Base-by-base conservation (phyloP, 2,888 invertebrate genomes). In the Autographa pulchrina region DNA sequence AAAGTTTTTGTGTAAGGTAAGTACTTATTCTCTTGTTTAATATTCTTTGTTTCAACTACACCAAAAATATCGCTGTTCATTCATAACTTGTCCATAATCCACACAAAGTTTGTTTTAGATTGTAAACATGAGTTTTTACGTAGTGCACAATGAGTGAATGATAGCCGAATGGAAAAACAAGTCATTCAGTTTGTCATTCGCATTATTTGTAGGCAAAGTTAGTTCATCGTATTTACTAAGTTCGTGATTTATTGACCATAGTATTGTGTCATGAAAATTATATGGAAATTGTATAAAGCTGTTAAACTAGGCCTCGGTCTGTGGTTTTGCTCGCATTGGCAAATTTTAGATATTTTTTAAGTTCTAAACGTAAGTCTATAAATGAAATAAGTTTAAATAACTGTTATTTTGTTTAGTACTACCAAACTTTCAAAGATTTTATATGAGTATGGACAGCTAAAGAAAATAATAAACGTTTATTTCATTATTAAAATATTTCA, bases 51-150 rank as follows among this genome's bases (percentile, higher is more conserved):
- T 25, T 25, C 25, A 25, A 1, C 25, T 2, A 25, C 3, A 0
- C 16, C 32, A 0, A 18, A 56, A 48, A 71, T 60, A 52, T 59
- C 81, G 83, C 78, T 65, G 0, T 0, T 31, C 56, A 67, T 75
- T 78, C 75, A 38, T 75, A 5, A 65, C 83, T 91, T 90, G 43
- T n/a, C 66, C 13, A 11, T 65, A 73, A 75, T 75, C 71, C 75
- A 65, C 84, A 80, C 81, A 88, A 90, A 91, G 83, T 90, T 90
- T 80, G 86, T 86, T 86, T 86, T 85, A 85, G 86, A 89, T 91
- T 92, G 92, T 93, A 92, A 92, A 93, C 92, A 93, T 84, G 90
- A 88, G 87, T 90, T 88, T 89, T 88, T 90, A 90, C 88, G 86
- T 86, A 78, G 83, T 84, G 78, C 85, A 90, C 86, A 88, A 88